Base-by-base conservation (phyloP, 2,113 vertebrate species). In the Chaenocephalus aceratus region DNA sequence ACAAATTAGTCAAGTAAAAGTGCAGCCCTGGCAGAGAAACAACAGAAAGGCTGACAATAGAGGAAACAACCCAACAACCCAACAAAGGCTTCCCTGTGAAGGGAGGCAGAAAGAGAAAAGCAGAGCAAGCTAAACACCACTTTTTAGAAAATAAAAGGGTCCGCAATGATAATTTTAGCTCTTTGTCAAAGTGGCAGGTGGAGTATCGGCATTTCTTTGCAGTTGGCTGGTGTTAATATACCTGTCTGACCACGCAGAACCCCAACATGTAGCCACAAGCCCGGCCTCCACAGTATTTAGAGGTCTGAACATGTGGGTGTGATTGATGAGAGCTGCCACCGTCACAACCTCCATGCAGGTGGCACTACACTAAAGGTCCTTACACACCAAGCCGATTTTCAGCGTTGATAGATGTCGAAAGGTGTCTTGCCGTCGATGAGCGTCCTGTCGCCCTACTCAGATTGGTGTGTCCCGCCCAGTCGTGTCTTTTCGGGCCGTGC, bases 271-370 rank as follows among this genome's bases (percentile, higher is more conserved):
- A 34, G 66, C 74, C 82, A 75, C 73, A 74, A 52, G 70, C 84
- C 61, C 75, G 13, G 10, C 53, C 87, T 71, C 53, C 5, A 6
- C n/a, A 88, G 79, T 76, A 7, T 88, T 85, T 65, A 72, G 69
- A 81, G 82, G 79, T 70, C 79, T 45, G 63, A 59, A 69, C 69
- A 72, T 76, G 86, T 90, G 56, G 0, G 48, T 6, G 3, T 81
- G 92, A 90, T 69, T 75, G 88, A 91, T 90, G 80, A 59, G 75
- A 63, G 57, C 78, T 67, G 62, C 69, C 76, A 62, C 45, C 41
- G 79, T 58, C 52, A 12, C 58, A 52, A 18, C 67, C 68, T 78
- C 14, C 0, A 52, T 10, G 11, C 83, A 82, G 75, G 82, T 65
- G 63, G 62, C 58, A 59, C 10, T 69, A 65, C 62, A 54, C 9